These are phyloP conservation scores for Elephantulus edwardii DNA, from an alignment of 2,113 vertebrate genomes.

Conservation along the genomic window DNA sequence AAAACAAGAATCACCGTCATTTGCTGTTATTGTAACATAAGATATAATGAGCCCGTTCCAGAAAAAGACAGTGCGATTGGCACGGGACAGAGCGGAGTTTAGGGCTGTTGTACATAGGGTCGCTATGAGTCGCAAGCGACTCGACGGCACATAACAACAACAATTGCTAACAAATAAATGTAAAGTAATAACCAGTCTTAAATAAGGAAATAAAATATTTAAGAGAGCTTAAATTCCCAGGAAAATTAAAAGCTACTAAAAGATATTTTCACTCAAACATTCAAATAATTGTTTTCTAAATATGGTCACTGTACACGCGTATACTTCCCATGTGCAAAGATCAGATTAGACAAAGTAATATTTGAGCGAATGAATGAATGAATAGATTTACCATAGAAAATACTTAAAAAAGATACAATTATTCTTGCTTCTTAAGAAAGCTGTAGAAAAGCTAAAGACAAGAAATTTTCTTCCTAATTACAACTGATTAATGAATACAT, in stretches of 20 bases:
- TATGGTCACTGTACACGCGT: too few species aligned
- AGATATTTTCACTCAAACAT: neutral
- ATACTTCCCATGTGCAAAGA: neutral
- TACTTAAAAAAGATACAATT: neutral
- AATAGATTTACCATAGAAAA: constrained; percentile 14
- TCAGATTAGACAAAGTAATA: neutral
- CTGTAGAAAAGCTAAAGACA: neutral
- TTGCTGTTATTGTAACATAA: constrained; percentile 10
- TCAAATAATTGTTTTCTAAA: neutral
- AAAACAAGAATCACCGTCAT: neutral
- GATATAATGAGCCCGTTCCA: neutral
- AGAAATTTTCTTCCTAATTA: neutral
- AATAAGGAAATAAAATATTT: neutral
- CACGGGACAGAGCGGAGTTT: too few species aligned
- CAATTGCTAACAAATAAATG: neutral
- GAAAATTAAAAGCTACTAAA: neutral
- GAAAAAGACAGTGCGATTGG: too few species aligned
- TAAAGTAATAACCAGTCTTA: neutral
- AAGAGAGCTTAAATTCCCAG: neutral
- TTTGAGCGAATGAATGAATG: neutral
- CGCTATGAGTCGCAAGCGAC: too few species aligned
- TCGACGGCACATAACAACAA: too few species aligned
- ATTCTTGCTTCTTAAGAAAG: constrained; percentile 3
- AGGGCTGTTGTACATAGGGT: too few species aligned
- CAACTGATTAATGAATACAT: neutral